A percentile compares a stretch with the other conserved stretches of the same genome.
phyloP scores from a whole-genome alignment of 2,888 invertebrate genomes.

The Silvanus unidentatus region DNA sequence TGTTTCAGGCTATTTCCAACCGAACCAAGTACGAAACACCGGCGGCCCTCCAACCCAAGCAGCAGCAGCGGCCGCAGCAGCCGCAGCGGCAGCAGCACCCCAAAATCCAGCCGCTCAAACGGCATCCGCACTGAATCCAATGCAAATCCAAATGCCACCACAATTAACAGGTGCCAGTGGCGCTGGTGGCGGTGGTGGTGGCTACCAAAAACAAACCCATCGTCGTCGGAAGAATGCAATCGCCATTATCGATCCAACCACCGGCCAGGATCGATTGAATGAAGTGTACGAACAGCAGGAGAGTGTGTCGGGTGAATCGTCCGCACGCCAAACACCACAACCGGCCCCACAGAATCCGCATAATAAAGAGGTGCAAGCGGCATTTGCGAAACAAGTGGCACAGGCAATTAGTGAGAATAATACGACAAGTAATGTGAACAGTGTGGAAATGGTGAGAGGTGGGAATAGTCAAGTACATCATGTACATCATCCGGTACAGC shows the following conservation, averaged over 20 bases:
- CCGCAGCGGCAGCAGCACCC: conserved; percentile 15
- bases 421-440: not conserved
- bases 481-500: not conserved
- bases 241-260: conserved; percentile 42
- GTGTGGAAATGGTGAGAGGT: not conserved
- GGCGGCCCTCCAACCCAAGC: conserved; percentile 18
- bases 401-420: conserved; percentile 28
- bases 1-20: not conserved
- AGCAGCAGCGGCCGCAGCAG: conserved; percentile 17
- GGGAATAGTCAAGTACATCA: not conserved
- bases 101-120: conserved; percentile 22
- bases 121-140: conserved; percentile 11
- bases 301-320: conserved; percentile 46
- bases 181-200: too few relatives aligned
- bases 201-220: conserved; percentile 19
- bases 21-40: not conserved
- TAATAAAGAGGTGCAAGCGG: conserved; percentile 37
- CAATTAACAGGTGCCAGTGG: too few relatives aligned
- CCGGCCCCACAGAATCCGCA: conserved; percentile 30
- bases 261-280: conserved; percentile 43
- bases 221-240: too few relatives aligned
- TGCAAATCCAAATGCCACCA: conserved; percentile 17
- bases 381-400: conserved; percentile 41
- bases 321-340: conserved; percentile 49
- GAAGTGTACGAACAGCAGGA: conserved; percentile 42